These are phyloP conservation scores for Coracopsis vasa DNA, from an alignment of 2,113 vertebrate genomes.

Conservation along the genomic window DNA sequence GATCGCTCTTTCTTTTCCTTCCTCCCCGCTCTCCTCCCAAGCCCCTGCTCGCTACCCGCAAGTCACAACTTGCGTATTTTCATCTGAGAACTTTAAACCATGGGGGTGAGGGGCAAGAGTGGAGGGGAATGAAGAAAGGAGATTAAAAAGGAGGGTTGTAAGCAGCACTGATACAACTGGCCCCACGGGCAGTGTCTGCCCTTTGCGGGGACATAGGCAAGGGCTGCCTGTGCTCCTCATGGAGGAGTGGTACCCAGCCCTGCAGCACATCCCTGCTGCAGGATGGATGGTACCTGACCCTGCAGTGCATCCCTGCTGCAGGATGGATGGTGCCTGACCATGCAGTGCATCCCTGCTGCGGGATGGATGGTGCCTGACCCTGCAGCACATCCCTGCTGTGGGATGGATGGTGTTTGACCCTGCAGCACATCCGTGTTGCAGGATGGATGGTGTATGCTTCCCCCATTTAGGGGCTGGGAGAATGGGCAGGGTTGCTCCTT, in stretches of 20 bases:
- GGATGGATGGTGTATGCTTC: neutral
- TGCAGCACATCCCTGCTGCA: neutral
- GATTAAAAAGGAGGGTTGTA: neutral
- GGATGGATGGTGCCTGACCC: neutral
- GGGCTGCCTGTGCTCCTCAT: rapidly evolving
- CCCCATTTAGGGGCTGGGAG: too few relatives aligned
- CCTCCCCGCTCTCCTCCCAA: slow-evolving; percentile 38
- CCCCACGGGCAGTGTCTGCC: rapidly evolving
- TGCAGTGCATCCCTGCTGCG: neutral
- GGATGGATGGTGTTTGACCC: neutral
- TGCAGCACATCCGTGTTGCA: too few relatives aligned
- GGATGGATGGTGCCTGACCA: too few relatives aligned
- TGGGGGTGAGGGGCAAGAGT: neutral
- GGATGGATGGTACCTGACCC: too few relatives aligned
- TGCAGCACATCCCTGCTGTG: neutral
- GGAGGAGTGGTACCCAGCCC: neutral
- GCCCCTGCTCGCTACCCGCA: slow-evolving; percentile 46
- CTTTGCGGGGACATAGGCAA: neutral
- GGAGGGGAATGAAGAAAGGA: slow-evolving; percentile 25
- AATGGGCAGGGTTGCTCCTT: neutral
- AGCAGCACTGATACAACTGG: neutral
- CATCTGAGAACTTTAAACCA: slow-evolving; percentile 64
- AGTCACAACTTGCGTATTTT: slow-evolving; percentile 68
- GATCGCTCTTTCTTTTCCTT: slow-evolving; percentile 27
- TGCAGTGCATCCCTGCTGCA: too few relatives aligned